Conservation (phyloP, 2,113 vertebrate species). For the Sardina pilchardus region DNA sequence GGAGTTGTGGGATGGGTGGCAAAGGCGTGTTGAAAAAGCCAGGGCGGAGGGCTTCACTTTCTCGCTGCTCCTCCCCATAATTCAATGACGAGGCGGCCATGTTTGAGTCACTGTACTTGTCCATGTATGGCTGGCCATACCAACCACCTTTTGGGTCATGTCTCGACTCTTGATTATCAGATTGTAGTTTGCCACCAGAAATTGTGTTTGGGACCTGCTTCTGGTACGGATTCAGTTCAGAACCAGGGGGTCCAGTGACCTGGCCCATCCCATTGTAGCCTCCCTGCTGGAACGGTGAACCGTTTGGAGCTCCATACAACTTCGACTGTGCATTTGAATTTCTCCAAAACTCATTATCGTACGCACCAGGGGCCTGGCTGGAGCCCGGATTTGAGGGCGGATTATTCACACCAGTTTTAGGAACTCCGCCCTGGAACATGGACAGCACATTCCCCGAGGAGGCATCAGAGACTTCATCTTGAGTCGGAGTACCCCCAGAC, state of each 20-base stretch:
- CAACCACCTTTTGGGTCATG: conserved; percentile 45
- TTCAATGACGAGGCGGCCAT: neutral
- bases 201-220: neutral
- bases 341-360: conserved; percentile 28
- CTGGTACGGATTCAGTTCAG: neutral
- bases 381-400: neutral
- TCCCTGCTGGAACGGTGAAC: conserved; percentile 5
- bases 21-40: conserved; percentile 56
- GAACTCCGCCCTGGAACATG: conserved; percentile 24
- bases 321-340: conserved; percentile 18
- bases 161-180: neutral
- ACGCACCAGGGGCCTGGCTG: neutral
- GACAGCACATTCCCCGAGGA: conserved; percentile 59
- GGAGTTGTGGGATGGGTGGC: conserved; percentile 68
- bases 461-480: conserved; percentile 95
- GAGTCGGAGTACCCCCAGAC: conserved; percentile 90
- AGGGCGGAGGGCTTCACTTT: neutral
- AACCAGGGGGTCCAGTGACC: neutral
- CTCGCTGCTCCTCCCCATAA: neutral
- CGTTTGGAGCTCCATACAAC: neutral
- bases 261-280: conserved; percentile 1
- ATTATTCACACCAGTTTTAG: conserved; percentile 20
- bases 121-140: conserved; percentile 59
- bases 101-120: neutral
- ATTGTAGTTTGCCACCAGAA: neutral